Conservation (phyloP, 2,113 vertebrate species). For the Perca schrenkii region DNA sequence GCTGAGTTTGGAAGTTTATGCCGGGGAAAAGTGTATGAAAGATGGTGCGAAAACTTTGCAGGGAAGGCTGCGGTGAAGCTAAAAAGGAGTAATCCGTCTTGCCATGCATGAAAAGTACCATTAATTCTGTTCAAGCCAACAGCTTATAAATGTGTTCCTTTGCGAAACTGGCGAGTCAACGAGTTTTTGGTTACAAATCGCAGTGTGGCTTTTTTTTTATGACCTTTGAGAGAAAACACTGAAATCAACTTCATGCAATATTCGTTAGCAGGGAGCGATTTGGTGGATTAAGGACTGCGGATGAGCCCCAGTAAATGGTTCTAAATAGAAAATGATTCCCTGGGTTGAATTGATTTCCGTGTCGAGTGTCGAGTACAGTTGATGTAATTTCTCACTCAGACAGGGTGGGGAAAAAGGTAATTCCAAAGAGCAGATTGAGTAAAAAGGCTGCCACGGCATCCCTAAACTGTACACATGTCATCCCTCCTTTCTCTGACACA, state of each 20-base stretch:
- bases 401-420: conserved; percentile 24
- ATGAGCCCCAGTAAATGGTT: conserved; percentile 10
- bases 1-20: conserved; percentile 45
- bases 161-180: conserved; percentile 30
- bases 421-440: conserved; percentile 41
- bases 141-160: conserved; percentile 45
- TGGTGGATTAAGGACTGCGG: background rate
- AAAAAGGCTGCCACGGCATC: conserved; percentile 27
- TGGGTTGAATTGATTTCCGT: conserved; percentile 8
- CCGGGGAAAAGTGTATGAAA: conserved; percentile 27
- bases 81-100: conserved; percentile 54
- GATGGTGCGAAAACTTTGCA: conserved; percentile 48
- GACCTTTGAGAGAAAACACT: conserved; percentile 39
- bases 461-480: conserved; percentile 9
- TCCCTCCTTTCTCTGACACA: conserved; percentile 38
- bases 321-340: conserved; percentile 30
- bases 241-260: conserved; percentile 27
- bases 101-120: conserved; percentile 50
- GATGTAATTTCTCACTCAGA: conserved; percentile 55
- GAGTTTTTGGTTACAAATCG: conserved; percentile 37
- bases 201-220: conserved; percentile 18
- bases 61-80: conserved; percentile 42
- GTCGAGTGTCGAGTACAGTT: conserved; percentile 5
- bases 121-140: conserved; percentile 52
- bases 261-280: conserved; percentile 7